A percentile compares a stretch with the other conserved stretches of the same genome.
Conservation (phyloP, 2,888 invertebrate genomes). For the Reticulitermes lucifugus region DNA sequence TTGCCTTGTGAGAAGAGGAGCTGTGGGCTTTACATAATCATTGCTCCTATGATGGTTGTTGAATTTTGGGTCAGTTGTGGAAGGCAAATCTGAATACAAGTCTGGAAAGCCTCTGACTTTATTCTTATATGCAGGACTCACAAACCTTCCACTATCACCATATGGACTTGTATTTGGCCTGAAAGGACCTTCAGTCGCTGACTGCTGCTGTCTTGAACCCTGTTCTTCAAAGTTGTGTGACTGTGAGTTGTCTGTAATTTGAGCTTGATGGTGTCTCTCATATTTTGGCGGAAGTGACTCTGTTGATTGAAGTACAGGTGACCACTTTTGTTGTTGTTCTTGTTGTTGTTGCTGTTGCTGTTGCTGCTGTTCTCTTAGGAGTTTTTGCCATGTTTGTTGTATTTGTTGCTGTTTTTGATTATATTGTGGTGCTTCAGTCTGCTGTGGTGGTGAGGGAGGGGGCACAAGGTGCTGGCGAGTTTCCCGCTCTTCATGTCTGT, state of each 20-base stretch:
- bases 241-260: neutral
- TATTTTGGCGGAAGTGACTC: neutral
- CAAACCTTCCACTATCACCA: neutral
- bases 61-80: conserved; percentile 4
- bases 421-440: neutral
- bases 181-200: conserved; percentile 38
- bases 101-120: neutral
- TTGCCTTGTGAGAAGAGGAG: neutral
- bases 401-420: conserved; percentile 23
- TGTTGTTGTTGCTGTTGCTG: neutral
- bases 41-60: neutral
- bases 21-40: neutral
- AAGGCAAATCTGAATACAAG: conserved; percentile 4
- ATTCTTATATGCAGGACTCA: conserved; percentile 2
- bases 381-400: conserved; percentile 29
- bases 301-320: neutral
- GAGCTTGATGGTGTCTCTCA: neutral
- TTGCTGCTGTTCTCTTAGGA: conserved; percentile 37
- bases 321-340: conserved; percentile 27
- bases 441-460: neutral
- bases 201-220: neutral
- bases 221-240: neutral
- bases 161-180: conserved; percentile 44
- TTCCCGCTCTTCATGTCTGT: conserved; percentile 29
- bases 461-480: conserved; percentile 2